phyloP scores from a whole-genome alignment of 2,888 invertebrate genomes.

The Leucozona laternaria region DNA sequence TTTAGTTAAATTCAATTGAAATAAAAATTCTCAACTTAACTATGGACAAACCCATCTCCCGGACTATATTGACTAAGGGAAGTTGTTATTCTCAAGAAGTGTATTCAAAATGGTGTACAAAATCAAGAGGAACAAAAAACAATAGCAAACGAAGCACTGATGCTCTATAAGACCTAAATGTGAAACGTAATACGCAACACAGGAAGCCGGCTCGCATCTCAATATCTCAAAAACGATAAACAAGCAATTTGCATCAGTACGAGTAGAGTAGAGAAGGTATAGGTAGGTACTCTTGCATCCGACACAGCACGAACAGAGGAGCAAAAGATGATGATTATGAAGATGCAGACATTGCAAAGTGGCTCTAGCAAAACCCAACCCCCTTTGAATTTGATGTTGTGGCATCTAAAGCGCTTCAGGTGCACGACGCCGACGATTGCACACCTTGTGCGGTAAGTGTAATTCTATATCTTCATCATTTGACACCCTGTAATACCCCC shows the following conservation, averaged over 20 bases:
- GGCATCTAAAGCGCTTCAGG: conserved; percentile 60
- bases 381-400: conserved; percentile 20
- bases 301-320: conserved; percentile 10
- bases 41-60: not conserved
- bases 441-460: conserved; percentile 69
- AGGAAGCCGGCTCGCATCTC: conserved; percentile 58
- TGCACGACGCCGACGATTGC: conserved; percentile 57
- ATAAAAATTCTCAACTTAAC: not conserved
- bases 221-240: conserved; percentile 69
- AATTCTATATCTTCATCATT: conserved; percentile 61
- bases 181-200: conserved; percentile 59
- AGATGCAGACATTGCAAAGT: conserved; percentile 18
- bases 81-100: conserved; percentile 59
- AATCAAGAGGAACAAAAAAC: conserved; percentile 31
- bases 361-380: not conserved
- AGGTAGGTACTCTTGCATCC: not conserved
- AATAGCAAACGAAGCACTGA: conserved; percentile 34
- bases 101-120: conserved; percentile 45
- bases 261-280: not conserved
- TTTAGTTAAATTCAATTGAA: too few species aligned
- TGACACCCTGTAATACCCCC: conserved; percentile 38
- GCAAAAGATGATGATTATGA: conserved; percentile 22
- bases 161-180: conserved; percentile 19
- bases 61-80: conserved; percentile 10
- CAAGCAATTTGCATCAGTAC: conserved; percentile 63